Conservation (phyloP, 2,888 invertebrate species). For the Subacronicta megacephala region DNA sequence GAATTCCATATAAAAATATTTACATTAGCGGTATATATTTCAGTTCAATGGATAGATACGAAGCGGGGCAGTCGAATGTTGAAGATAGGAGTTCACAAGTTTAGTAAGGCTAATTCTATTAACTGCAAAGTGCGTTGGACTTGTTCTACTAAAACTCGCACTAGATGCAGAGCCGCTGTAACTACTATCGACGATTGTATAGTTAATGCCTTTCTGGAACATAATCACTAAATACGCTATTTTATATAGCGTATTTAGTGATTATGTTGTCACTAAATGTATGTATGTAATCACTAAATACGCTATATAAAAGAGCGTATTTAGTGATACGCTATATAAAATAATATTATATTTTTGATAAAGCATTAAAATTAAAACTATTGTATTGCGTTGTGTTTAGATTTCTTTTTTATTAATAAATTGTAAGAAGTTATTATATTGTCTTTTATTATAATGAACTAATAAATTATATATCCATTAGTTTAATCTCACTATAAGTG, state of each 20-base stretch:
- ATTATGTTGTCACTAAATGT: too few species aligned
- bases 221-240: slow-evolving; percentile 35
- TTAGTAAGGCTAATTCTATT: slow-evolving; percentile 10
- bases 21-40: neutral
- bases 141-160: slow-evolving; percentile 16
- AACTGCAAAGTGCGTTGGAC: slow-evolving; percentile 14
- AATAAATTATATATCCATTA: too few species aligned
- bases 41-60: slow-evolving; percentile 15
- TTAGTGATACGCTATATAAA: too few species aligned
- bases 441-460: neutral
- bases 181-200: slow-evolving; percentile 7
- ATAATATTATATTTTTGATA: too few species aligned
- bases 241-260: too few species aligned
- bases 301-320: too few species aligned
- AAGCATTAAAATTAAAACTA: too few species aligned
- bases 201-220: slow-evolving; percentile 13
- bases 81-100: slow-evolving; percentile 15
- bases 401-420: neutral
- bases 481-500: too few species aligned
- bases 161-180: slow-evolving; percentile 29
- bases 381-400: neutral
- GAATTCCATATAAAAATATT: neutral
- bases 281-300: too few species aligned
- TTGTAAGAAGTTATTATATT: neutral
- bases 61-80: slow-evolving; percentile 12